phyloP scores from a whole-genome alignment of 2,797 vertebrate genomes.

The Rhadinocentrus ornatus region DNA sequence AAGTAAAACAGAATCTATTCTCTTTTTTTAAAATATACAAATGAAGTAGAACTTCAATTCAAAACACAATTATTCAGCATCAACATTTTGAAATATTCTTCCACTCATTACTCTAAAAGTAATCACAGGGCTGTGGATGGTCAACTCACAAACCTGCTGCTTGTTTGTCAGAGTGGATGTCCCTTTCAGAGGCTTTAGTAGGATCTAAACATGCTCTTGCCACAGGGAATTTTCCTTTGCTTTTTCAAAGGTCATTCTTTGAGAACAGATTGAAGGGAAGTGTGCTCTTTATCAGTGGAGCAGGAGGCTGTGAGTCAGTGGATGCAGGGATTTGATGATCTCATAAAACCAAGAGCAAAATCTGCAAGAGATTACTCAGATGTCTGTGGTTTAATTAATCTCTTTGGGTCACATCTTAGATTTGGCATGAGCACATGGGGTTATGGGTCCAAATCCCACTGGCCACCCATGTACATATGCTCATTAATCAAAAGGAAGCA shows the following conservation, averaged over 20 bases:
- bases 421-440: slow-evolving; percentile 36
- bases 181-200: slow-evolving; percentile 59
- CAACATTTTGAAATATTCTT: slow-evolving; percentile 4
- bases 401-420: slow-evolving; percentile 55
- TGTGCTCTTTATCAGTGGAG: slow-evolving; percentile 71
- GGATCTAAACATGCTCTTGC: slow-evolving; percentile 65
- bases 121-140: slow-evolving; percentile 28
- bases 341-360: slow-evolving; percentile 70
- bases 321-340: slow-evolving; percentile 63
- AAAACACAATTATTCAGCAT: slow-evolving; percentile 2
- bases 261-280: slow-evolving; percentile 71
- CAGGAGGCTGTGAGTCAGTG: slow-evolving; percentile 70
- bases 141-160: slow-evolving; percentile 36
- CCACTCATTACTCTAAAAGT: not conserved
- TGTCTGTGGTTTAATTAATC: slow-evolving; percentile 64
- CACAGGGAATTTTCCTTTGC: slow-evolving; percentile 58
- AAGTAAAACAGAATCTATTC: not conserved
- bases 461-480: slow-evolving; percentile 13
- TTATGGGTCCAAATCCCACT: slow-evolving; percentile 14
- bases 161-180: slow-evolving; percentile 55
- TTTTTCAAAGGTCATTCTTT: slow-evolving; percentile 70
- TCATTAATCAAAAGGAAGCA: slow-evolving; percentile 8
- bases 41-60: not conserved
- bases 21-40: not conserved
- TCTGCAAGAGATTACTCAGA: slow-evolving; percentile 57